phyloP scores from a whole-genome alignment of 2,888 invertebrate species.

The Agrotis segetum region DNA sequence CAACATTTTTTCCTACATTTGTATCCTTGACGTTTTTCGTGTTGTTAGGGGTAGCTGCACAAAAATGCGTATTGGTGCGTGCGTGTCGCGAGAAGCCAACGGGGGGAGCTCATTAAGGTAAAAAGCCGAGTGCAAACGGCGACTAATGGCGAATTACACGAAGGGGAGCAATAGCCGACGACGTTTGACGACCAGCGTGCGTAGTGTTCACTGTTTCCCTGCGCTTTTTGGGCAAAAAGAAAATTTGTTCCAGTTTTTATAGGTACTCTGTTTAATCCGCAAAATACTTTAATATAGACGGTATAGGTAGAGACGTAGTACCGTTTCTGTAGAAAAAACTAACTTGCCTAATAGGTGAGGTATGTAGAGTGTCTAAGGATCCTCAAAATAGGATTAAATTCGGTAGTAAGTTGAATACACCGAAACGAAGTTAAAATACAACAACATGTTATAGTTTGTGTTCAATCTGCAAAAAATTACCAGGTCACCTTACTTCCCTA shows the following conservation, averaged over 20 bases:
- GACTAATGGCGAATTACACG: slow-evolving; percentile 91
- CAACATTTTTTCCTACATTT: slow-evolving; percentile 64
- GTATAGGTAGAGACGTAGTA: too few relatives aligned
- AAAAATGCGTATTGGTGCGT: slow-evolving; percentile 87
- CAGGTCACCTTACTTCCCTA: slow-evolving; percentile 7
- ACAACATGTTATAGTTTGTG: slow-evolving; percentile 1
- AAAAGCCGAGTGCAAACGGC: slow-evolving; percentile 91
- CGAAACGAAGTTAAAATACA: background rate
- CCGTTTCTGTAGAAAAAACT: background rate
- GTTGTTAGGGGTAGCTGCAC: slow-evolving; percentile 79
- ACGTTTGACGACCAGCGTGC: slow-evolving; percentile 68
- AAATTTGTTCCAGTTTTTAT: slow-evolving; percentile 7
- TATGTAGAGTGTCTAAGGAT: background rate
- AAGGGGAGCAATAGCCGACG: slow-evolving; percentile 85
- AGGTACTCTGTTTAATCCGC: background rate
- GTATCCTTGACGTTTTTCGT: slow-evolving; percentile 64
- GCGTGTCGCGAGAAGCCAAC: slow-evolving; percentile 78
- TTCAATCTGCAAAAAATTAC: background rate
- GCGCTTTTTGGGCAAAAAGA: slow-evolving; percentile 44
- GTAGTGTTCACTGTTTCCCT: slow-evolving; percentile 38
- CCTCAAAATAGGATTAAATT: background rate
- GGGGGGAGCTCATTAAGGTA: slow-evolving; percentile 90
- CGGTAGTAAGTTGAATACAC: too few relatives aligned
- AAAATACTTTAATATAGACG: too few relatives aligned
- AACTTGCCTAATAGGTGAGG: background rate